Evolutionary conservation across 2,797 vertebrate species (phyloP).

Genomic region (Myotis pilosus): DNA sequence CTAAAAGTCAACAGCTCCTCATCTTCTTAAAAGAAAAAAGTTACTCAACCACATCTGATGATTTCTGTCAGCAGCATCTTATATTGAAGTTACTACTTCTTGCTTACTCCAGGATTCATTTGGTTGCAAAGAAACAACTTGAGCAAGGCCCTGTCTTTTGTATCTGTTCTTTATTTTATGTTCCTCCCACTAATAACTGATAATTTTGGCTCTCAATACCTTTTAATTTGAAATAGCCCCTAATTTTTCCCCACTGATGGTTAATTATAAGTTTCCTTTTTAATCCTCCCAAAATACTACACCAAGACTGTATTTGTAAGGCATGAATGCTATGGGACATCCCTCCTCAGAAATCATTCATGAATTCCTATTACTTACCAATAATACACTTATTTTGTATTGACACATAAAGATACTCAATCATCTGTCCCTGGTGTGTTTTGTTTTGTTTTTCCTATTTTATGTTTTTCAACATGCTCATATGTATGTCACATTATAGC

Average conservation of each 20-base stretch:
- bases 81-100: not conserved
- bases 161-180: not conserved
- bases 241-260: not conserved
- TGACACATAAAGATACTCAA: not conserved
- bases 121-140: constrained; percentile 15
- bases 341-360: not conserved
- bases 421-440: not conserved
- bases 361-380: not conserved
- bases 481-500: not conserved
- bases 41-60: not conserved
- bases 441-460: not conserved
- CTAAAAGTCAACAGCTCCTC: not conserved
- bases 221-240: not conserved
- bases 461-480: not conserved
- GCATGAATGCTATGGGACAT: not conserved
- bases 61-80: not conserved
- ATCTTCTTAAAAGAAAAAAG: not conserved
- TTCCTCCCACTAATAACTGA: not conserved
- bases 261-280: not conserved
- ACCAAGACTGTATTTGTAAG: not conserved
- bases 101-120: not conserved
- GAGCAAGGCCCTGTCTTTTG: not conserved
- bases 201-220: not conserved
- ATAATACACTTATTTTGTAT: not conserved
- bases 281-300: not conserved